A percentile compares a stretch with the other conserved stretches of the same genome.
Conservation (phyloP, 2,888 invertebrate species). For the Caenorhabditis wallacei region DNA sequence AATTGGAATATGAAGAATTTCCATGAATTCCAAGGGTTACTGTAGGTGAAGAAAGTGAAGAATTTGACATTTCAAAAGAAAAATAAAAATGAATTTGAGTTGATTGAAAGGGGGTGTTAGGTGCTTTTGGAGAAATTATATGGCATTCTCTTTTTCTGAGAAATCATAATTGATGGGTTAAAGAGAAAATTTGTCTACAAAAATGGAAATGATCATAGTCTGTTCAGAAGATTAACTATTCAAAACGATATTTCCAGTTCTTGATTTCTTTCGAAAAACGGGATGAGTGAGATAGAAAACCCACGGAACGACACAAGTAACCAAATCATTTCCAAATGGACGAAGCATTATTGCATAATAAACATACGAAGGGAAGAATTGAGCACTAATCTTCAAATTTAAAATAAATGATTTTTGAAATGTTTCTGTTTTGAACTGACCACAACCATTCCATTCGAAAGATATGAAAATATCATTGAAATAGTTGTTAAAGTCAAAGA, state of each 20-base stretch:
- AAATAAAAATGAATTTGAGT: neutral
- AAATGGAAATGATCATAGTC: too few species aligned
- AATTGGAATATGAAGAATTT: conserved; percentile 4
- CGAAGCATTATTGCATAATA: conserved; percentile 4
- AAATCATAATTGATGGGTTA: too few species aligned
- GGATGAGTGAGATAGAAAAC: conserved; percentile 46
- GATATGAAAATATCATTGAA: conserved; percentile 40
- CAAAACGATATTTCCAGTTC: neutral
- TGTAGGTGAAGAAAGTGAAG: neutral
- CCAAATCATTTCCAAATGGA: conserved; percentile 39
- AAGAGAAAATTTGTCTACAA: too few species aligned
- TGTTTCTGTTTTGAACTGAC: too few species aligned
- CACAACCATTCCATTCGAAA: conserved; percentile 32
- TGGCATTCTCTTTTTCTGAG: neutral
- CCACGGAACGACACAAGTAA: conserved; percentile 26
- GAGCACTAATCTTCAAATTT: conserved; percentile 1
- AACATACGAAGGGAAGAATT: conserved; percentile 5
- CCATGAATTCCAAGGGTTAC: conserved; percentile 1
- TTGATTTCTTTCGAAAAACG: neutral
- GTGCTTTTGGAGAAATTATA: neutral
- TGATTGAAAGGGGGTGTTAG: neutral
- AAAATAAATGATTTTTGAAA: too few species aligned
- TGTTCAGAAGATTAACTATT: too few species aligned
- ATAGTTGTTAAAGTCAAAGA: conserved; percentile 25
- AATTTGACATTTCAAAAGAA: neutral